Percentiles rank a stretch among this genome's conserved stretches.
These are phyloP conservation scores for Xenopus laevis DNA, from an alignment of 2,113 vertebrate genomes.

Conservation along the genomic window DNA sequence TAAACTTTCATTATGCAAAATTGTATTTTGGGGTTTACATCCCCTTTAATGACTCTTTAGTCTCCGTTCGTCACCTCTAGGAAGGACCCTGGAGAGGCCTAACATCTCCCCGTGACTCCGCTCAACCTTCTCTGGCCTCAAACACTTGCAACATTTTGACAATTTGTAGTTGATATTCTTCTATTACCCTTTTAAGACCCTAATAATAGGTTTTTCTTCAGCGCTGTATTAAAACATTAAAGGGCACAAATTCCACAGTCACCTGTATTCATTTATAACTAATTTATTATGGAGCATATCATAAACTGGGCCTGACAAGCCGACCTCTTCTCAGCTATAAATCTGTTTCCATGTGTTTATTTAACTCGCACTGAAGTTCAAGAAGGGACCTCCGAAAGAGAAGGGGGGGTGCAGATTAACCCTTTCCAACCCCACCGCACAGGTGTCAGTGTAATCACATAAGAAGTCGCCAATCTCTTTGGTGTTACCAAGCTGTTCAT, in stretches of 20 bases:
- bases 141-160: conserved; percentile 73
- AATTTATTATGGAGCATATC: conserved; percentile 76
- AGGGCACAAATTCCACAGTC: conserved; percentile 87
- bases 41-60: no score
- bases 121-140: conserved; percentile 48
- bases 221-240: conserved; percentile 84
- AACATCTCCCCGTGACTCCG: conserved; percentile 33
- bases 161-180: conserved; percentile 89
- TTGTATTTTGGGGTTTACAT: no score
- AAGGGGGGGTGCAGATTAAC: not conserved
- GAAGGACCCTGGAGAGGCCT: not conserved
- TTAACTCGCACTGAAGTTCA: conserved; percentile 74
- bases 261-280: conserved; percentile 90
- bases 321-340: conserved; percentile 82
- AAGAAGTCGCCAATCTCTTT: no score
- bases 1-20: no score
- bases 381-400: conserved; percentile 58
- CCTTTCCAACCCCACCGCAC: not conserved
- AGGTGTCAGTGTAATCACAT: not conserved
- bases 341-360: conserved; percentile 78
- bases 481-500: no score
- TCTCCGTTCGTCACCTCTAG: not conserved
- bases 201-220: conserved; percentile 76
- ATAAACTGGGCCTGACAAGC: conserved; percentile 74
- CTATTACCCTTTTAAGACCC: conserved; percentile 77